phyloP scores from a whole-genome alignment of 2,113 vertebrate species.

The Speoplatyrhinus poulsoni region DNA sequence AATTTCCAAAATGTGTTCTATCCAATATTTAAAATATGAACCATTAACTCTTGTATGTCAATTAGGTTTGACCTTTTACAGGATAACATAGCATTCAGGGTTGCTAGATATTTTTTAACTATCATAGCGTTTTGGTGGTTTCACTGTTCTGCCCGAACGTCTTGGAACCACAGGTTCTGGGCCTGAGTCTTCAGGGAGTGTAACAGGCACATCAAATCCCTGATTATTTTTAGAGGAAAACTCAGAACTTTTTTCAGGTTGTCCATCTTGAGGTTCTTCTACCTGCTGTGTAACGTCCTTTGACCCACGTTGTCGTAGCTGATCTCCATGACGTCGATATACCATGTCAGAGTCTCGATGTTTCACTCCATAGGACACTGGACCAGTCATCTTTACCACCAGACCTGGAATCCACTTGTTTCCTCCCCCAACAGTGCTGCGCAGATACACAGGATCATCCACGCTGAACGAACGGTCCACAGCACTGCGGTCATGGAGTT shows the following conservation, averaged over 20 bases:
- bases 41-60: no score
- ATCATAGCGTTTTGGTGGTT: no score
- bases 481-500: not conserved
- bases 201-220: not conserved
- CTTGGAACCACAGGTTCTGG: not conserved
- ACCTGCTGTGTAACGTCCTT: not conserved
- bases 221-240: no score
- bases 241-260: not conserved
- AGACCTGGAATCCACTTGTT: conserved; percentile 22
- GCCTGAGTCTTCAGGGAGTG: not conserved
- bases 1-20: no score
- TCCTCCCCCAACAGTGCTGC: conserved; percentile 3
- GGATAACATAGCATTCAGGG: not conserved
- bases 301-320: not conserved
- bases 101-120: no score
- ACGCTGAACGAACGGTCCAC: conserved; percentile 7
- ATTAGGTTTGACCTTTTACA: no score
- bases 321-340: not conserved
- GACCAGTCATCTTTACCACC: not conserved
- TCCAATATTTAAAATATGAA: no score
- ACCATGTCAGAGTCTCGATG: not conserved
- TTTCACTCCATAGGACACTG: conserved; percentile 5
- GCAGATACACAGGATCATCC: conserved; percentile 2
- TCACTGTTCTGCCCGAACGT: not conserved
- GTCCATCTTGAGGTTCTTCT: not conserved